Base-by-base conservation (phyloP, 1,140 invertebrate species). In the Megalonaias nervosa region DNA sequence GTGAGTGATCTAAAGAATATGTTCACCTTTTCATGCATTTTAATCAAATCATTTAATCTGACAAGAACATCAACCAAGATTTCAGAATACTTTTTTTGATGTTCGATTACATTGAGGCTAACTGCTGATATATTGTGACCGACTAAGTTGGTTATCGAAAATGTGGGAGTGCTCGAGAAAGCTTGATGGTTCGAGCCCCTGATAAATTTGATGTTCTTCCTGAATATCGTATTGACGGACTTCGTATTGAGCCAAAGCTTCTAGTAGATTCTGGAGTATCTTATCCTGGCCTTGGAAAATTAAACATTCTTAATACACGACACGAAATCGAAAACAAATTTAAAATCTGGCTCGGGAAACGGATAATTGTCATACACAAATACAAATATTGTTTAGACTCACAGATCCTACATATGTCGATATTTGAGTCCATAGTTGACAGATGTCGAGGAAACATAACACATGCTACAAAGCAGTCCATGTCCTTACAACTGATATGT, bases 351-450 rank as follows among this genome's bases (percentile, higher is more conserved):
- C 31, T 17, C 65, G 26, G 31, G 5, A 26, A 19, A 16, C n/a
- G 65, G 16, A 62, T 73, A 21, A 65, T 67, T 38, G 15, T 16
- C 12, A 31, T 23, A 38, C n/a, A 77, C 15, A 59, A 48, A 17
- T 14, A 68, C 14, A 58, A 69, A 3, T 62, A 19, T 13, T 72
- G 12, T 19, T 66, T 77, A 12, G 73, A 66, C 38, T 65, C 75
- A 9, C 56, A 57, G 55, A 73, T 58, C 21, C 38, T 77, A 13
- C 69, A 77, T 48, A 17, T 21, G 62, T 15, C 11, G 6, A 57
- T 77, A 56, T 72, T 77, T 23, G 31, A 66, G 15, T 77, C 75
- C 19, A 61, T 77, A 4, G 67, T 77, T 48, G 75, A 77, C 31
- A 21, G 56, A 23, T 67, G 66, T n/a, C 55, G 16, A n/a, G 56